These are phyloP conservation scores for Pimephales promelas DNA, from an alignment of 2,113 vertebrate genomes.

Conservation along the genomic window DNA sequence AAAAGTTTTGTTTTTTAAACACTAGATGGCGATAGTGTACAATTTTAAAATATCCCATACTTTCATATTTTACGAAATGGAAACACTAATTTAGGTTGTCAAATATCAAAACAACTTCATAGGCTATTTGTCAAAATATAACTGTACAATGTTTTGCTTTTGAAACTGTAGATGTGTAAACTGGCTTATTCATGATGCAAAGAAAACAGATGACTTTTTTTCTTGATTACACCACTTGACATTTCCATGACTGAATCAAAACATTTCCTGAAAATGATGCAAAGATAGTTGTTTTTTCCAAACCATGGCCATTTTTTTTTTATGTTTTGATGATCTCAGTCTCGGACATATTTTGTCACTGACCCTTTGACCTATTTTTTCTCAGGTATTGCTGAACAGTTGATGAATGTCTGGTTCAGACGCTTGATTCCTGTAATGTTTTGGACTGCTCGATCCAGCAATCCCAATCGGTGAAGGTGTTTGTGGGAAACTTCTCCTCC, in stretches of 20 bases:
- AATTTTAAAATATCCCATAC: no score
- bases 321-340: neutral
- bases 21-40: no score
- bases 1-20: no score
- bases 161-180: neutral
- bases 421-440: neutral
- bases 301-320: neutral
- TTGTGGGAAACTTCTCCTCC: conserved; percentile 28
- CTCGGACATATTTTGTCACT: neutral
- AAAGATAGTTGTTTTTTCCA: neutral
- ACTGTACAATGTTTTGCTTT: neutral
- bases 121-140: neutral
- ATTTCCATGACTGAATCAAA: neutral
- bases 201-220: neutral
- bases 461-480: conserved; percentile 6
- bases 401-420: neutral
- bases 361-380: neutral
- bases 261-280: conserved; percentile 7
- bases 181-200: neutral
- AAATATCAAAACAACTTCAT: neutral
- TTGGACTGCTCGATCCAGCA: neutral
- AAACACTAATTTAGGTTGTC: neutral
- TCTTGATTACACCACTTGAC: neutral
- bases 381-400: neutral
- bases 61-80: neutral